Conservation (phyloP, 2,888 invertebrate genomes). For the Dichetophora obliterata region DNA sequence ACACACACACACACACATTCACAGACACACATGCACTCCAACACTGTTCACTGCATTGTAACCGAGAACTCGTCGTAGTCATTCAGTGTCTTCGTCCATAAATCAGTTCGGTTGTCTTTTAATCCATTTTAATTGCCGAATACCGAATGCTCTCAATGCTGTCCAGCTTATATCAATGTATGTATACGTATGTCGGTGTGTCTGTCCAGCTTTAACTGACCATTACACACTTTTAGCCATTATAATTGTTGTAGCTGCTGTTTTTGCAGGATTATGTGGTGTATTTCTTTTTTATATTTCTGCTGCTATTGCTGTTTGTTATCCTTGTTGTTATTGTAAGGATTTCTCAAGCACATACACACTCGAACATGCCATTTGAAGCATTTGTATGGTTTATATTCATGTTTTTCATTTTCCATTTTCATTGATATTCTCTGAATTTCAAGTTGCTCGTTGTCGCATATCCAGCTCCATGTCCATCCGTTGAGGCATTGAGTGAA, state of each 20-base stretch:
- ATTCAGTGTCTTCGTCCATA: conserved; percentile 65
- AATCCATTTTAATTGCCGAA: conserved; percentile 55
- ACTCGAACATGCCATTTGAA: conserved; percentile 44
- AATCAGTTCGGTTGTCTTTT: conserved; percentile 58
- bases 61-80: conserved; percentile 56
- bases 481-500: neutral
- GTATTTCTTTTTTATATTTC: neutral
- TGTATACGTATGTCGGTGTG: conserved; percentile 6
- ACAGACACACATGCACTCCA: conserved; percentile 37
- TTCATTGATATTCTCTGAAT: conserved; percentile 28
- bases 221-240: conserved; percentile 45
- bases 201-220: conserved; percentile 19
- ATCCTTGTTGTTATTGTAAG: neutral
- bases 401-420: conserved; percentile 21
- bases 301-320: neutral
- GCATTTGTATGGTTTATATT: neutral
- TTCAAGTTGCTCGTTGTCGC: conserved; percentile 38
- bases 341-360: conserved; percentile 3
- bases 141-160: conserved; percentile 16
- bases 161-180: neutral
- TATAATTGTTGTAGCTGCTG: conserved; percentile 41
- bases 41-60: conserved; percentile 18
- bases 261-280: conserved; percentile 29
- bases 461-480: conserved; percentile 1
- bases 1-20: conserved; percentile 38